A percentile compares a stretch with the other conserved stretches of the same genome.
phyloP scores from a whole-genome alignment of 2,888 invertebrate genomes.

The Unio delphinus region DNA sequence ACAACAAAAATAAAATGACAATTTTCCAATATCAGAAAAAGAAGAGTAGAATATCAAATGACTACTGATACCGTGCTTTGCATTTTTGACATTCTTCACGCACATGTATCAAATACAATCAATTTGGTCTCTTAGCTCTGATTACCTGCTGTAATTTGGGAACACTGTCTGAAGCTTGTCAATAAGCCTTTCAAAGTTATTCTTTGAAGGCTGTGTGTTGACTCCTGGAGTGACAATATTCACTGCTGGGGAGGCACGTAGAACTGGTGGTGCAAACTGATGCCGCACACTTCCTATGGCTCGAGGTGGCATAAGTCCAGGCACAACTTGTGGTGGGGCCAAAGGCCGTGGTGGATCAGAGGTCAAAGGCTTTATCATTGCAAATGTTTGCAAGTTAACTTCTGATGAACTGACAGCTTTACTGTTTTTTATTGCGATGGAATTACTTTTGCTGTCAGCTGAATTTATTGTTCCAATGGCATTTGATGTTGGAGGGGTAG shows the following conservation, averaged over 20 bases:
- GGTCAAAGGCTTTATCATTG: conserved; percentile 1
- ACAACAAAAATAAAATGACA: no score
- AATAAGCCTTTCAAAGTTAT: conserved; percentile 52
- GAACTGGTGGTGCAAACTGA: conserved; percentile 11
- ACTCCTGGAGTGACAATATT: conserved; percentile 8
- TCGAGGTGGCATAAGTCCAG: conserved; percentile 6
- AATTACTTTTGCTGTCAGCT: no score
- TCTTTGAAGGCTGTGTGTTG: conserved; percentile 16
- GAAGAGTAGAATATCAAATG: no score
- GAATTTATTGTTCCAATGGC: no score
- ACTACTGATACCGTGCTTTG: no score
- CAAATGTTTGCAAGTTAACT: conserved; percentile 2
- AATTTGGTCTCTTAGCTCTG: no score
- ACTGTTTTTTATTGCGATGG: no score
- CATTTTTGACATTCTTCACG: no score
- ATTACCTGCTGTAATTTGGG: conserved; percentile 46
- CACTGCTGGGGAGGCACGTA: conserved; percentile 8
- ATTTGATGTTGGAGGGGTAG: no score
- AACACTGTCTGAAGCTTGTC: conserved; percentile 35
- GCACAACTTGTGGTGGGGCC: background rate
- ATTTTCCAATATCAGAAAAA: no score
- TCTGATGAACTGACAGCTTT: background rate
- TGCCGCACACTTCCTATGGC: conserved; percentile 16
- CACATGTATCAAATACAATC: no score
- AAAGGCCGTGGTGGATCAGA: conserved; percentile 6